phyloP scores from a whole-genome alignment of 1,140 invertebrate species.

The Leguminivora glycinivorella region DNA sequence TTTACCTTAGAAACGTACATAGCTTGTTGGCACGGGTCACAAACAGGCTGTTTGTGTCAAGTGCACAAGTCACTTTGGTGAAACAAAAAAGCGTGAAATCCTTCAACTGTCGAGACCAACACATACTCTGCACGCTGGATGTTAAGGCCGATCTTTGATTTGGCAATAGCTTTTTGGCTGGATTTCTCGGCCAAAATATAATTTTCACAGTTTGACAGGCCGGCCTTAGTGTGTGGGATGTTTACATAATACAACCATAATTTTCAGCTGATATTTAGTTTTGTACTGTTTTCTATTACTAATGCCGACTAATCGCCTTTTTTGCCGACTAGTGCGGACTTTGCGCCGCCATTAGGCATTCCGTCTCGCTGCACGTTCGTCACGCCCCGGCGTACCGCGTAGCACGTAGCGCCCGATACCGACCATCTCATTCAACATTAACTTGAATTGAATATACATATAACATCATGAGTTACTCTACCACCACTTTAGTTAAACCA shows the following conservation, averaged over 20 bases:
- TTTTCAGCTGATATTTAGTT: too few relatives aligned
- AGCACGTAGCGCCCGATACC: not conserved
- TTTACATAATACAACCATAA: too few relatives aligned
- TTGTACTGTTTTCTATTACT: too few relatives aligned
- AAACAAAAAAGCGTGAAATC: not conserved
- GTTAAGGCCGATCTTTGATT: not conserved
- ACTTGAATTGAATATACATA: not conserved
- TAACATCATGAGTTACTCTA: not conserved
- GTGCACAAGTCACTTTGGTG: not conserved
- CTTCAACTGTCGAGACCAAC: not conserved
- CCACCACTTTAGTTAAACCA: too few relatives aligned
- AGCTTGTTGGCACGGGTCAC: not conserved
- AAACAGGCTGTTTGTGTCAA: slow-evolving; percentile 11
- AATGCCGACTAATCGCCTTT: too few relatives aligned
- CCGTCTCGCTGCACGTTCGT: slow-evolving; percentile 7
- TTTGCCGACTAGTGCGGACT: not conserved
- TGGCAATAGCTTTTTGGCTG: not conserved
- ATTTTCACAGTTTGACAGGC: not conserved
- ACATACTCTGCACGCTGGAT: not conserved
- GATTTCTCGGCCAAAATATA: too few relatives aligned
- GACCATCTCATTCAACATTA: not conserved
- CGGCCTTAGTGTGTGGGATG: not conserved
- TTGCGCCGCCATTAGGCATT: slow-evolving; percentile 13
- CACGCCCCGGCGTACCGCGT: slow-evolving; percentile 3
- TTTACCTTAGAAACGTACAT: slow-evolving; percentile 13